phyloP scores from a whole-genome alignment of 2,888 invertebrate genomes.

The Norana najaformis region DNA sequence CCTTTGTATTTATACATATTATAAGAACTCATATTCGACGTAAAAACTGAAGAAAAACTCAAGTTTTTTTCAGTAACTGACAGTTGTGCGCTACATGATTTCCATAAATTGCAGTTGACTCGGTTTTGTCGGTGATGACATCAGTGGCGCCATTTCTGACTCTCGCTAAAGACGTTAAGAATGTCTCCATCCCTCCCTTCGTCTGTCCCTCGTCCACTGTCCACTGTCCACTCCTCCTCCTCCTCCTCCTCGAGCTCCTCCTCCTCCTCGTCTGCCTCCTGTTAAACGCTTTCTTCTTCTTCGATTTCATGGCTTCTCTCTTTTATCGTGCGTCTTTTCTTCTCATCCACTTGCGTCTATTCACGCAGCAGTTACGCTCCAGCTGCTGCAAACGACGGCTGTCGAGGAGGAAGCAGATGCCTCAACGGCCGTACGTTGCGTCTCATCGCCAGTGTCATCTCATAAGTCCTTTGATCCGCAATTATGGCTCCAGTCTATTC shows the following conservation, averaged over 20 bases:
- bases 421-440: neutral
- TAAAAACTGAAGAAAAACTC: too few species aligned
- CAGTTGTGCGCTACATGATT: too few species aligned
- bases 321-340: neutral
- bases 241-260: too few species aligned
- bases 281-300: constrained; percentile 1
- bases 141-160: constrained; percentile 13
- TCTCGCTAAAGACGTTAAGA: neutral
- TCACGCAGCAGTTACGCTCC: neutral
- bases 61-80: too few species aligned
- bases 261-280: neutral
- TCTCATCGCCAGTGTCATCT: neutral
- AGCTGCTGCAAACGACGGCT: too few species aligned
- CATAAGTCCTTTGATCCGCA: neutral
- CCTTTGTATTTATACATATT: too few species aligned
- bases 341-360: neutral
- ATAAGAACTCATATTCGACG: too few species aligned
- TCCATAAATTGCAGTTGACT: neutral
- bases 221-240: too few species aligned
- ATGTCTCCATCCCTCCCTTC: too few species aligned
- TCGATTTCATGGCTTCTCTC: neutral
- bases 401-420: too few species aligned
- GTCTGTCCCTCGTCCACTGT: too few species aligned
- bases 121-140: neutral
- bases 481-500: neutral